Base-by-base conservation (phyloP, 2,888 invertebrate species). In the Dicycla oo region DNA sequence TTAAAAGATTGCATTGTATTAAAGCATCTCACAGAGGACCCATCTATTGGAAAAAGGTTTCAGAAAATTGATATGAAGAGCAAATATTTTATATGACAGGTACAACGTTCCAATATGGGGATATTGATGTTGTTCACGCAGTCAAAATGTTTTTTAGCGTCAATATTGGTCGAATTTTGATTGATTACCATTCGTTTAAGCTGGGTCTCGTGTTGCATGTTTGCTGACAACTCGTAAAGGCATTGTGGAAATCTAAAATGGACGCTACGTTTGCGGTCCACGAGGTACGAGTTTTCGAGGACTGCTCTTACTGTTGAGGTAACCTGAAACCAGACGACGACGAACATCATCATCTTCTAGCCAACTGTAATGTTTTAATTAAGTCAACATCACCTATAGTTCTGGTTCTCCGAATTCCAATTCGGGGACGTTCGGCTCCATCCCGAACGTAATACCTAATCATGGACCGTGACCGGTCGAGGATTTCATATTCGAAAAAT, bases 1-100 rank as follows among this genome's bases (percentile, higher is more conserved):
- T 76, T 76, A 69, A 76, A 74, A 76, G 73, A 74, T 73, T 70
- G 68, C 73, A 74, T 74, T 73, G 63, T 76, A 64, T 70, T 72
- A 78, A 64, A 78, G 40, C 40, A 62, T 51, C 38, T 69, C 64
- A 63, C 54, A 60, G 49, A 67, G 23, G 10, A 18, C 20, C 40
- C 53, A 43, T 47, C 20, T 70, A 75, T 77, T 51, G 34, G 58
- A 61, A 71, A 81, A 84, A 69, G 69, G 65, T 69, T 81, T 62
- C 45, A 62, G 20, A 70, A 81, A 77, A 73, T 70, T 72, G 13
- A 72, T 84, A 57, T 68, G 49, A 69, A 26, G 40, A 67, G 30
- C 49, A 80, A 68, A 72, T 70, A 68, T 78, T 57, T 69, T 72
- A 67, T 71, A 23, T 64, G 54, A 54, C 70, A 73, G 71, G 69